phyloP scores from a whole-genome alignment of 2,113 vertebrate genomes.

The Nothobranchius furzeri region DNA sequence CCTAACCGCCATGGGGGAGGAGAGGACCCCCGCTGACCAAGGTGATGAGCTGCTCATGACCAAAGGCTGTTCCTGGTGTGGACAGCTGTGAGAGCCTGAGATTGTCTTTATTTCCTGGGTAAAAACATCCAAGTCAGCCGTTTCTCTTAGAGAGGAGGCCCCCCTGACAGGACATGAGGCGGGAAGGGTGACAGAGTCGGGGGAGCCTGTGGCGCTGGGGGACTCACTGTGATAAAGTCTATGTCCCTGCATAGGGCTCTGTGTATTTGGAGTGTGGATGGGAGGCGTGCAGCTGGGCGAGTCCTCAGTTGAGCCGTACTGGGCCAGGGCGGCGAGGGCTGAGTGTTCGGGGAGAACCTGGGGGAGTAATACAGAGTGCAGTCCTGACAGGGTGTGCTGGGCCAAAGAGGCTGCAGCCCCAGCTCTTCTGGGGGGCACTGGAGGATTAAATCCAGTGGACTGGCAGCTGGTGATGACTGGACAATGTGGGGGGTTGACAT shows the following conservation, averaged over 20 bases:
- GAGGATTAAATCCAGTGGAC: constrained; percentile 75
- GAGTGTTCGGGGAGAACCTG: constrained; percentile 83
- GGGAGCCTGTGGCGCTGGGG: constrained; percentile 75
- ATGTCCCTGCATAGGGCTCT: constrained; percentile 82
- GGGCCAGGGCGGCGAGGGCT: constrained; percentile 80
- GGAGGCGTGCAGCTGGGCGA: constrained; percentile 84
- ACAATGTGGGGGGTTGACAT: constrained; percentile 76
- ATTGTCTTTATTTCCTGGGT: constrained; percentile 93
- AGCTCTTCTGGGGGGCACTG: constrained; percentile 38
- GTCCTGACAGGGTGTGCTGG: constrained; percentile 81
- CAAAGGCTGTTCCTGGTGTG: constrained; percentile 84
- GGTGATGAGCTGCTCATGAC: constrained; percentile 76
- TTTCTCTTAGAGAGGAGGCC: constrained; percentile 69
- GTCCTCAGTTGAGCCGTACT: constrained; percentile 74
- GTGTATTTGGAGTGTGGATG: constrained; percentile 80
- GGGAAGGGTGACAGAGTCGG: constrained; percentile 76
- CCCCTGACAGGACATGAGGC: constrained; percentile 73
- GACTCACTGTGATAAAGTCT: constrained; percentile 79
- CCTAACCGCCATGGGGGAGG: constrained; percentile 74
- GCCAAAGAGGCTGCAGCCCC: constrained; percentile 74
- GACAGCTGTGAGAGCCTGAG: constrained; percentile 88
- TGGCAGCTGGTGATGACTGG: constrained; percentile 79
- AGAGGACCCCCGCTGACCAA: constrained; percentile 65
- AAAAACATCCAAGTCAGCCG: constrained; percentile 80
- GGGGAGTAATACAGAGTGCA: constrained; percentile 78